These are phyloP conservation scores for Drosophila malerkotliana DNA, from an alignment of 1,140 invertebrate species.

Conservation along the genomic window DNA sequence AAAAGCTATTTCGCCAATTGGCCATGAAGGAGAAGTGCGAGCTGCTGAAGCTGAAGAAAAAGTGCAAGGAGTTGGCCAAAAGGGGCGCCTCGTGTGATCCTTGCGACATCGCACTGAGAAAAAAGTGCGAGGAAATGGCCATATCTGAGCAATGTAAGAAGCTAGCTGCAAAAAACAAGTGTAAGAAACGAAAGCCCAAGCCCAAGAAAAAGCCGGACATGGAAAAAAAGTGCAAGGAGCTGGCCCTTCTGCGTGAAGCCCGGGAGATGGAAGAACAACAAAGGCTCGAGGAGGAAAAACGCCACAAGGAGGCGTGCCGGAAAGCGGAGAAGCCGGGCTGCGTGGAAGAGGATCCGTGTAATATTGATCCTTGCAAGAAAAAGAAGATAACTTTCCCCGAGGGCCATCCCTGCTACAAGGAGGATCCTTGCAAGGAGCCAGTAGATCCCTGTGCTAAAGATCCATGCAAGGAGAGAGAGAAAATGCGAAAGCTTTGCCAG, in stretches of 20 bases:
- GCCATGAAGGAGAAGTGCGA: constrained; percentile 2
- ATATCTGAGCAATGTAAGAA: neutral
- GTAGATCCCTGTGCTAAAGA: neutral
- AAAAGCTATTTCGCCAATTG: neutral
- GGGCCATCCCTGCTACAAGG: neutral
- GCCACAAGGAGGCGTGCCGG: too few relatives aligned
- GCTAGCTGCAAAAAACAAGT: neutral
- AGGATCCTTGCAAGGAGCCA: neutral
- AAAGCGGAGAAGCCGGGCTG: neutral
- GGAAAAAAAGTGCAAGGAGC: neutral
- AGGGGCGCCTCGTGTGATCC: neutral
- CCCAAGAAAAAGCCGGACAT: neutral
- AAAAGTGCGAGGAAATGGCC: neutral
- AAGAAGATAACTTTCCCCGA: neutral
- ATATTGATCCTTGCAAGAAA: constrained; percentile 1
- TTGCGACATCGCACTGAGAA: neutral
- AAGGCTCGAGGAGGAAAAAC: neutral
- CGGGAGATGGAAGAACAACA: neutral
- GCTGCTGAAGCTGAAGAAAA: constrained; percentile 1
- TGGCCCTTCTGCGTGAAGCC: neutral
- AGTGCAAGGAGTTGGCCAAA: constrained; percentile 10
- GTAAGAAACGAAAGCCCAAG: neutral
- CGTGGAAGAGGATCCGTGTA: neutral
- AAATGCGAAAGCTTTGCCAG: neutral
- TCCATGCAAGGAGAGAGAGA: neutral